Base-by-base conservation (phyloP, 1,140 invertebrate genomes). In the Halesus radiatus region DNA sequence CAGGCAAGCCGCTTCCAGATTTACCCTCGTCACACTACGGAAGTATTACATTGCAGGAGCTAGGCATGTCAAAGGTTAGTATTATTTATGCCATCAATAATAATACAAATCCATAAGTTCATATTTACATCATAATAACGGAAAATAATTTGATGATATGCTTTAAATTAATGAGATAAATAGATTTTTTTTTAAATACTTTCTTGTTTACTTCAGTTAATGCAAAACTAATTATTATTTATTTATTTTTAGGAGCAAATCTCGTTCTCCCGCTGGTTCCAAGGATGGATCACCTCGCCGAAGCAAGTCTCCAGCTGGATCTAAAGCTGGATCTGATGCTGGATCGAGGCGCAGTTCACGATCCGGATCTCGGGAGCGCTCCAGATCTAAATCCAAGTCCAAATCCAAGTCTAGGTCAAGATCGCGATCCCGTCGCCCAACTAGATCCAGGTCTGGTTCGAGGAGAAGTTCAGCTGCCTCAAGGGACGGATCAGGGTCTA, bases 341-440 rank as follows among this genome's bases (percentile, higher is more conserved):
- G 56, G 75, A n/a, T 76, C 76, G 18, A 20, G 58, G 6, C 22
- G 10, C 7, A 45, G 76, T 5, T 77, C 76, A 6, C 16, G 76
- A n/a, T 85, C 87, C 1, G 78, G 84, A 64, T 90, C 89, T 7
- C 87, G 84, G 79, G 88, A 87, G n/a, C 80, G 81, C 45, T 88
- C 87, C 6, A 82, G 84, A 56, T 88, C 87, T 10, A 85, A 83
- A 32, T 88, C 86, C 6, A 81, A 84, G 50, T 88, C 87, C 13
- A 85, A 82, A 80, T 37, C 18, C 4, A 18, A 50, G 29, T 78
- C 75, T 26, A 45, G 77, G 15, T 66, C 70, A 3, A 50, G 45
- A 32, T 52, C 56, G 2, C 50, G 79, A 23, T 74, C 64, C 8
- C 56, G 66, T 16, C 15, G 52, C 13, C 45, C 23, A 3, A 54